These are phyloP conservation scores for Stratiomys singularior DNA, from an alignment of 2,888 invertebrate species.

Conservation along the genomic window DNA sequence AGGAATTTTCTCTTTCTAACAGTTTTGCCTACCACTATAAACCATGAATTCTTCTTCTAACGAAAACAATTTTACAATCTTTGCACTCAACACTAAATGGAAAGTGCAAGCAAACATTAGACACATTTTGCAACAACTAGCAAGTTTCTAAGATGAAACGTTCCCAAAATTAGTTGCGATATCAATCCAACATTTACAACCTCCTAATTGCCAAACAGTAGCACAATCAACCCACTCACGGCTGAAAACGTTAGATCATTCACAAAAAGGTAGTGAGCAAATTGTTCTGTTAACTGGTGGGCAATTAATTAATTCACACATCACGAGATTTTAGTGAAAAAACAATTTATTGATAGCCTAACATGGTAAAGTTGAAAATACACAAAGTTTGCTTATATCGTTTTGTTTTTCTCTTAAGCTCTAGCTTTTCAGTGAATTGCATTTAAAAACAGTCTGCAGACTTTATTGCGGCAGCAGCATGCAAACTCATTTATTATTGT, in stretches of 20 bases:
- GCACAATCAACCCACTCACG: neutral
- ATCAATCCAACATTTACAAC: neutral
- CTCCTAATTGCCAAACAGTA: neutral
- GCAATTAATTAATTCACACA: constrained; percentile 13
- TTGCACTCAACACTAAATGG: neutral
- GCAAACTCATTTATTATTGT: too few species aligned
- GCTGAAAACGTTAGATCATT: neutral
- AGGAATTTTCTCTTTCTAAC: too few species aligned
- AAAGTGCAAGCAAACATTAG: neutral
- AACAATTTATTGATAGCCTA: too few species aligned
- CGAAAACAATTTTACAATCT: neutral
- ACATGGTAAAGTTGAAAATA: too few species aligned
- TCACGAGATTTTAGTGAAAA: neutral
- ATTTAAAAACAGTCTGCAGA: too few species aligned
- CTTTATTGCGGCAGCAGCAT: too few species aligned
- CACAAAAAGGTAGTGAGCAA: neutral
- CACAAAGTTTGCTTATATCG: too few species aligned
- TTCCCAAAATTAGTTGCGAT: too few species aligned
- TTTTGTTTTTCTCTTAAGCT: too few species aligned
- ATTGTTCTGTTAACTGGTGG: neutral
- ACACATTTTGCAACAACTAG: neutral
- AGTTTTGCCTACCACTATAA: too few species aligned
- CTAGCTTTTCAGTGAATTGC: too few species aligned
- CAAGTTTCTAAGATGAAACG: neutral
- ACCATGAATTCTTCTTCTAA: neutral